phyloP scores from a whole-genome alignment of 2,888 invertebrate genomes.

The Synanthedon vespiformis region DNA sequence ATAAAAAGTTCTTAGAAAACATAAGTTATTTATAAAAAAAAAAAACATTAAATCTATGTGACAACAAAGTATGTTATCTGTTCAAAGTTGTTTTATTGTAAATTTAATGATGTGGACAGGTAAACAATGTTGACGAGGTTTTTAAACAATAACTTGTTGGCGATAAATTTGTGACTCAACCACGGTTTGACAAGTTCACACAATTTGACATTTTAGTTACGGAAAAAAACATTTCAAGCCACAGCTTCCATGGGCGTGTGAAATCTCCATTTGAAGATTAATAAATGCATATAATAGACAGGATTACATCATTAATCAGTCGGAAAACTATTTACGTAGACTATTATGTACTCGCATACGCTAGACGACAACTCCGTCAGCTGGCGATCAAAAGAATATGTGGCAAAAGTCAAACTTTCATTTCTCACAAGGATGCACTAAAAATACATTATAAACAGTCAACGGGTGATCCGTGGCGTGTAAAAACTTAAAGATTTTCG shows the following conservation, averaged over 20 bases:
- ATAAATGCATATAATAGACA: neutral
- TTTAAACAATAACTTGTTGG: slow-evolving; percentile 27
- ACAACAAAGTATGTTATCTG: neutral
- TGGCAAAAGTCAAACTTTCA: slow-evolving; percentile 72
- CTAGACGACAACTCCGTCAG: slow-evolving; percentile 63
- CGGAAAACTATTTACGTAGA: slow-evolving; percentile 44
- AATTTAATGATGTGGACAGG: slow-evolving; percentile 4
- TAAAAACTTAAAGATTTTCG: slow-evolving; percentile 25
- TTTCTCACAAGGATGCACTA: slow-evolving; percentile 69
- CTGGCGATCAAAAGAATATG: slow-evolving; percentile 70
- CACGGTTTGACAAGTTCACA: slow-evolving; percentile 66
- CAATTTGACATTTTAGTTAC: slow-evolving; percentile 59
- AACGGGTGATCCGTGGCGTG: slow-evolving; percentile 29
- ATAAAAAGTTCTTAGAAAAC: too few relatives aligned
- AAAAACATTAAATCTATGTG: neutral
- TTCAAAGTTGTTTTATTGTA: neutral
- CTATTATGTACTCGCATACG: slow-evolving; percentile 50
- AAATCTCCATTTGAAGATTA: slow-evolving; percentile 23
- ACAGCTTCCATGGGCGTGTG: slow-evolving; percentile 32
- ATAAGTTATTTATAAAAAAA: neutral
- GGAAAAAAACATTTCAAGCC: slow-evolving; percentile 53
- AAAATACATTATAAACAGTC: slow-evolving; percentile 65
- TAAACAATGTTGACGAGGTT: slow-evolving; percentile 30
- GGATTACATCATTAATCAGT: slow-evolving; percentile 24
- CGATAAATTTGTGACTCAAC: slow-evolving; percentile 60